Conservation (phyloP, 2,888 invertebrate species). For the Lagria hirta region DNA sequence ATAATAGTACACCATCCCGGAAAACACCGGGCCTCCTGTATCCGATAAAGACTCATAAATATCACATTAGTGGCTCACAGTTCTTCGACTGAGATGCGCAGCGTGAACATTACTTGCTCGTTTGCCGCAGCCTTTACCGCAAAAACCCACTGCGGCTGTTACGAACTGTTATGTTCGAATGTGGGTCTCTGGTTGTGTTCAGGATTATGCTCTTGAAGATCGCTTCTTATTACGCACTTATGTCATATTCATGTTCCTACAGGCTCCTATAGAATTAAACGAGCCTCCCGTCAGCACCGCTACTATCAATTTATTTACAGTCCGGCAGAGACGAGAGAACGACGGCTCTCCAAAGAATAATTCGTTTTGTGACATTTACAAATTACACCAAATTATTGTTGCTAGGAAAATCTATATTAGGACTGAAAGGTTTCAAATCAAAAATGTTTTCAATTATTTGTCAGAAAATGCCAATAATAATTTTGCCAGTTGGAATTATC, state of each 20-base stretch:
- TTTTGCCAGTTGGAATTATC: too few relatives aligned
- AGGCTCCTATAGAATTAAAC: constrained; percentile 28
- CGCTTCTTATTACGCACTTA: constrained; percentile 37
- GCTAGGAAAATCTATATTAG: too few relatives aligned
- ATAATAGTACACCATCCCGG: constrained; percentile 44
- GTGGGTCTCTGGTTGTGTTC: constrained; percentile 32
- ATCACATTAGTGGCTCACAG: constrained; percentile 51
- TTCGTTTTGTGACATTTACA: constrained; percentile 16
- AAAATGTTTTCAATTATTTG: too few relatives aligned
- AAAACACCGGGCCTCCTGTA: constrained; percentile 39
- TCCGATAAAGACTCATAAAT: constrained; percentile 52
- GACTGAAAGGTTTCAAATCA: too few relatives aligned
- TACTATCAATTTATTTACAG: constrained; percentile 18
- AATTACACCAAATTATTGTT: too few relatives aligned
- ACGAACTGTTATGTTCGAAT: constrained; percentile 41
- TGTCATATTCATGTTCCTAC: constrained; percentile 35
- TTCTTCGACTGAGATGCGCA: constrained; percentile 47
- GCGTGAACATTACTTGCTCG: constrained; percentile 52
- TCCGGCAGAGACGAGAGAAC: constrained; percentile 9
- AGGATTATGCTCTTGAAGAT: constrained; percentile 32
- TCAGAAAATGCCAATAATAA: too few relatives aligned
- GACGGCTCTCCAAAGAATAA: constrained; percentile 6
- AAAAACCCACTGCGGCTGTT: constrained; percentile 45
- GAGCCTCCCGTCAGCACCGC: constrained; percentile 11
- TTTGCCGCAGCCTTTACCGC: constrained; percentile 49